Evolutionary conservation across 2,888 invertebrate genomes (phyloP).

Genomic region (Anorthoa munda): DNA sequence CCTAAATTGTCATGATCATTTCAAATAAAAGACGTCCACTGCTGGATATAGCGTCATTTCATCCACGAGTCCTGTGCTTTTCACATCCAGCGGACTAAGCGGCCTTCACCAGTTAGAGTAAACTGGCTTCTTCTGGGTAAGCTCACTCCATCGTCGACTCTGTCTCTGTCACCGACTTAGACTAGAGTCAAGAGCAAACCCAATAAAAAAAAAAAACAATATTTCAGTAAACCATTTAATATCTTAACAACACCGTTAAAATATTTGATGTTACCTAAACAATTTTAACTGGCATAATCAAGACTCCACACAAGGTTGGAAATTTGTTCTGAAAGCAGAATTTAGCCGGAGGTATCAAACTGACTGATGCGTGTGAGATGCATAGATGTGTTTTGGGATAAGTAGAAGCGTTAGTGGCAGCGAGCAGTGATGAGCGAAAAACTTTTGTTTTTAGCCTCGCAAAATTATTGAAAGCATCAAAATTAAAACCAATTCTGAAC

Average conservation of each 20-base stretch:
- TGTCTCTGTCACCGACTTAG: too few species aligned
- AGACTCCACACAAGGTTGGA: slow-evolving; percentile 4
- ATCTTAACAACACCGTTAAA: not conserved
- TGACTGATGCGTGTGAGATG: not conserved
- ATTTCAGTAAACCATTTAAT: not conserved
- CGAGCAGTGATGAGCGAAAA: not conserved
- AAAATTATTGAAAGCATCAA: too few species aligned
- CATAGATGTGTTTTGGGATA: slow-evolving; percentile 25
- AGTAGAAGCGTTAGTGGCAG: slow-evolving; percentile 9
- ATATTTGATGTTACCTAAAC: slow-evolving; percentile 30
- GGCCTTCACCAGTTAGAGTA: too few species aligned
- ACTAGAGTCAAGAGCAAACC: too few species aligned
- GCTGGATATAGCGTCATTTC: too few species aligned
- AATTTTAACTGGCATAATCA: slow-evolving; percentile 45
- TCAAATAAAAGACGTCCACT: too few species aligned
- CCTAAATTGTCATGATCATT: too few species aligned
- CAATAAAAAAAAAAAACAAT: not conserved
- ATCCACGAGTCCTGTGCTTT: too few species aligned
- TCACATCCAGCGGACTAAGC: too few species aligned
- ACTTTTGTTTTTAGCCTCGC: not conserved
- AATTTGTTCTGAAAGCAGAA: slow-evolving; percentile 39
- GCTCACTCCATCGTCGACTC: too few species aligned
- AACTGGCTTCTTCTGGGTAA: too few species aligned
- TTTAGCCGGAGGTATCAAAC: slow-evolving; percentile 31
- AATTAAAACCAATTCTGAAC: too few species aligned